phyloP scores from a whole-genome alignment of 2,113 vertebrate genomes.

The Tympanuchus pallidicinctus region DNA sequence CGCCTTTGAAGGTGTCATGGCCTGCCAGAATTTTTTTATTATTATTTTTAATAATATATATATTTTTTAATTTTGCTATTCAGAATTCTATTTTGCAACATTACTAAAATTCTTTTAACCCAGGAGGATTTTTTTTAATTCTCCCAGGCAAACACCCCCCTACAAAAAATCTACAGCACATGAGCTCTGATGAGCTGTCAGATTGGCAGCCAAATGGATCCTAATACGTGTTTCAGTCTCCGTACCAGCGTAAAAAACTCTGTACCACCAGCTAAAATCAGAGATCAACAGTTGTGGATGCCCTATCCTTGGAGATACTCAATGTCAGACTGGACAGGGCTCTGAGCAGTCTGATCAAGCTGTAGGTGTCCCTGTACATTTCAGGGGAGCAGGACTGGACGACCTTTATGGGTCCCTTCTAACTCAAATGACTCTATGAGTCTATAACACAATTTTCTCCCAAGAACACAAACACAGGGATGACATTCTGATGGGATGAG shows the following conservation, averaged over 20 bases:
- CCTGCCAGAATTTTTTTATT: neutral
- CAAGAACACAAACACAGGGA: neutral
- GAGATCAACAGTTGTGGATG: neutral
- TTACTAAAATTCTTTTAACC: conserved; percentile 19
- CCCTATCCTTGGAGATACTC: too few species aligned
- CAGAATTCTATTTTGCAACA: neutral
- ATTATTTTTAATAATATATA: too few species aligned
- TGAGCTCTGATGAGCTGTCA: neutral
- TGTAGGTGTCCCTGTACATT: too few species aligned
- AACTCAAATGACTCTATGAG: too few species aligned
- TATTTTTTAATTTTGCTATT: conserved; percentile 4
- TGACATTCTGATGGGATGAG: neutral
- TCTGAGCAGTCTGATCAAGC: too few species aligned
- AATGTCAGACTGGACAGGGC: too few species aligned
- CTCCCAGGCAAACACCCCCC: neutral
- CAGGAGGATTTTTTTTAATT: neutral
- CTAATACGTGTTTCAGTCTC: neutral
- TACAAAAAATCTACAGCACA: neutral
- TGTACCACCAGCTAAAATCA: neutral
- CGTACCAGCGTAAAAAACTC: neutral
- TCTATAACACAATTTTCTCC: neutral
- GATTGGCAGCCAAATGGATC: neutral
- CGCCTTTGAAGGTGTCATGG: neutral
- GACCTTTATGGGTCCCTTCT: too few species aligned
- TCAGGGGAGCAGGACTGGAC: too few species aligned